Conservation (phyloP, 1,140 invertebrate species). For the Dinothrombium tinctorium region DNA sequence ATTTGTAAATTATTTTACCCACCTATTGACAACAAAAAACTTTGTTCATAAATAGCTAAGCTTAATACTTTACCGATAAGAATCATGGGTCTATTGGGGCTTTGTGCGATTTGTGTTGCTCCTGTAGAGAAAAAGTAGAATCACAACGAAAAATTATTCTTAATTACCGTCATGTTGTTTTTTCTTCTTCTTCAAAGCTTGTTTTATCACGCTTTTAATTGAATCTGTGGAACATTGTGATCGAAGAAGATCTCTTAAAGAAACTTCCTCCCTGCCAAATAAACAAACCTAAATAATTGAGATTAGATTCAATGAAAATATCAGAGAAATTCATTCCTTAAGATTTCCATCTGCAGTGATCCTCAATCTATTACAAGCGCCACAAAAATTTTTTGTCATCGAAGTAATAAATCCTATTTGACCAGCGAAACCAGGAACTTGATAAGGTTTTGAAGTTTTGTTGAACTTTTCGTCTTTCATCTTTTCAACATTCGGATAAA, state of each 20-base stretch:
- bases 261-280: slow-evolving; percentile 81
- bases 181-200: slow-evolving; percentile 58
- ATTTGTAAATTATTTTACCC: slow-evolving; percentile 35
- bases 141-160: slow-evolving; percentile 8
- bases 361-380: slow-evolving; percentile 61
- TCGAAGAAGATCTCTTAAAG: slow-evolving; percentile 57
- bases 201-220: slow-evolving; percentile 42
- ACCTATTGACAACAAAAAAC: too few relatives aligned
- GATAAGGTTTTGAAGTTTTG: slow-evolving; percentile 25
- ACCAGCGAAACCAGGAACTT: slow-evolving; percentile 49
- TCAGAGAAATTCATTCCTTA: slow-evolving; percentile 10
- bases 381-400: slow-evolving; percentile 81
- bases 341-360: slow-evolving; percentile 76
- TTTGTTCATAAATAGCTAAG: too few relatives aligned
- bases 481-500: slow-evolving; percentile 34
- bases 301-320: neutral
- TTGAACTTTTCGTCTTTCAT: slow-evolving; percentile 29
- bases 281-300: slow-evolving; percentile 40
- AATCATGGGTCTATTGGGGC: slow-evolving; percentile 97
- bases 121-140: slow-evolving; percentile 31
- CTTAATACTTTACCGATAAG: too few relatives aligned
- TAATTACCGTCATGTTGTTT: slow-evolving; percentile 67
- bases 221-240: slow-evolving; percentile 35
- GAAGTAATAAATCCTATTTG: slow-evolving; percentile 91
- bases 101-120: slow-evolving; percentile 72